These are phyloP conservation scores for Bubo blakistoni DNA, from an alignment of 2,113 vertebrate genomes.

Conservation along the genomic window DNA sequence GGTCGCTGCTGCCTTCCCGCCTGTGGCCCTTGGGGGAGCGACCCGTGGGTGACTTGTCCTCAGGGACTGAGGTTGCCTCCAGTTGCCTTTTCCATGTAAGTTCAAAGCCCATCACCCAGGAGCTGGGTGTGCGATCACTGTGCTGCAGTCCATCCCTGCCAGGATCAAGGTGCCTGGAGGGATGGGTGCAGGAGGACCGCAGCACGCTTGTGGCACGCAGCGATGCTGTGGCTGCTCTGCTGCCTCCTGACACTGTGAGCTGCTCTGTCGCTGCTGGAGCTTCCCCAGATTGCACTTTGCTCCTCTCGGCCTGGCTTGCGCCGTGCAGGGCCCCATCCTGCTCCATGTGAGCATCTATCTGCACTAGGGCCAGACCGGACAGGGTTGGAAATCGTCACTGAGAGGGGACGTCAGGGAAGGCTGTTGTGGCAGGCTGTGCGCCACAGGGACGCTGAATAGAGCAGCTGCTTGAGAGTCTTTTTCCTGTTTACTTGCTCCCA, in stretches of 20 bases:
- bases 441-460: neutral
- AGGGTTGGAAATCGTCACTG: neutral
- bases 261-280: neutral
- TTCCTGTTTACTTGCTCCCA: slow-evolving; percentile 69
- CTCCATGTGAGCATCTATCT: neutral
- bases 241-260: neutral
- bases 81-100: neutral
- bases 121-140: neutral
- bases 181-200: neutral
- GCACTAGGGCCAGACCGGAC: fast-evolving
- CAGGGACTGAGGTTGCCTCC: neutral
- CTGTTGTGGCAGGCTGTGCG: neutral
- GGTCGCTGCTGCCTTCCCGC: neutral
- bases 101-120: neutral
- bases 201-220: neutral
- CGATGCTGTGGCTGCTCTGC: neutral
- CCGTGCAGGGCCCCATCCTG: neutral
- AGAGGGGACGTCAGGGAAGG: neutral
- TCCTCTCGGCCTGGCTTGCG: neutral
- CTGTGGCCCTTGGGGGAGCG: fast-evolving
- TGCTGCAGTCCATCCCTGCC: neutral
- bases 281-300: neutral
- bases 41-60: fast-evolving
- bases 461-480: slow-evolving; percentile 51
- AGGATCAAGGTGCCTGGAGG: neutral